Conservation (phyloP, 2,888 invertebrate genomes). For the Acanthosoma haemorrhoidale region DNA sequence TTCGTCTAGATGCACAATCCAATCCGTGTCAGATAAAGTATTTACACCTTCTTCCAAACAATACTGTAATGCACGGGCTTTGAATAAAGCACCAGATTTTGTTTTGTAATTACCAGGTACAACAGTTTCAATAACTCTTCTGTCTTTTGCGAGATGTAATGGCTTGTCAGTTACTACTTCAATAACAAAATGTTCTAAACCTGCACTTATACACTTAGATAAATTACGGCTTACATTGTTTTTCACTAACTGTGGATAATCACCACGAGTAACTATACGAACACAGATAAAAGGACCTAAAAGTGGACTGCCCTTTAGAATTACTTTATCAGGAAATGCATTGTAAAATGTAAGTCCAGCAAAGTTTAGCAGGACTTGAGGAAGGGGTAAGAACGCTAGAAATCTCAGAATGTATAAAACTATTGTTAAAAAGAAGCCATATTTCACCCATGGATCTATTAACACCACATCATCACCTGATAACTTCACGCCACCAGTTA, state of each 20-base stretch:
- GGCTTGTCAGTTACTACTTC: slow-evolving; percentile 93
- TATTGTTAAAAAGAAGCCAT: slow-evolving; percentile 69
- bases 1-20: slow-evolving; percentile 97
- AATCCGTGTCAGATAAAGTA: slow-evolving; percentile 76
- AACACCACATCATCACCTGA: slow-evolving; percentile 48
- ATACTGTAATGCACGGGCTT: slow-evolving; percentile 90
- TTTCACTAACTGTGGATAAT: slow-evolving; percentile 84
- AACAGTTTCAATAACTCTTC: slow-evolving; percentile 78
- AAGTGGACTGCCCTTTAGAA: slow-evolving; percentile 81
- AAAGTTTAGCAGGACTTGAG: slow-evolving; percentile 84
- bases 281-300: slow-evolving; percentile 92
- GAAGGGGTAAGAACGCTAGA: slow-evolving; percentile 77
- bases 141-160: slow-evolving; percentile 68
- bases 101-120: slow-evolving; percentile 83
- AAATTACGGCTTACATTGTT: slow-evolving; percentile 81
- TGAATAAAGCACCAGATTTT: slow-evolving; percentile 86
- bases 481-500: slow-evolving; percentile 50
- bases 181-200: slow-evolving; percentile 90
- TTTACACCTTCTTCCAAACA: slow-evolving; percentile 89
- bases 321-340: slow-evolving; percentile 88
- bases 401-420: slow-evolving; percentile 71
- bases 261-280: slow-evolving; percentile 88
- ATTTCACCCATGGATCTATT: slow-evolving; percentile 75
- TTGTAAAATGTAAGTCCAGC: slow-evolving; percentile 83
- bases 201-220: slow-evolving; percentile 79